Evolutionary conservation across 1,140 invertebrate genomes (phyloP).

Genomic region (Idris sp.): DNA sequence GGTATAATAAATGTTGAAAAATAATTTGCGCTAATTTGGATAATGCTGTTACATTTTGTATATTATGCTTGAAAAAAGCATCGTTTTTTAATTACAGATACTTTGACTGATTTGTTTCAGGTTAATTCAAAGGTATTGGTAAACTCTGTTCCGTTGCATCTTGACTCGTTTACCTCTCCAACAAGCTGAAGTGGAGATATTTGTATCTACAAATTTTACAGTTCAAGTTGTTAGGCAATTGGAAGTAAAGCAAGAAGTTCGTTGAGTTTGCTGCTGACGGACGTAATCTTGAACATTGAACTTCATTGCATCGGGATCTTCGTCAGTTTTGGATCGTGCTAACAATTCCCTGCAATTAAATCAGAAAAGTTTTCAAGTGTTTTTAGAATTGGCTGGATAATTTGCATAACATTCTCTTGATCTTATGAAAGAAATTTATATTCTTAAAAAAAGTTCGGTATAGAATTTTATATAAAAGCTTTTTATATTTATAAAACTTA

Average conservation of each 20-base stretch:
- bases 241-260: slow-evolving; percentile 75
- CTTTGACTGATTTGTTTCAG: too few species aligned
- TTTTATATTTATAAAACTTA: too few species aligned
- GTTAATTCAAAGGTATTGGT: too few species aligned
- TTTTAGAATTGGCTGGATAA: neutral
- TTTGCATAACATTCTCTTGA: too few species aligned
- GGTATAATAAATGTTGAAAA: too few species aligned
- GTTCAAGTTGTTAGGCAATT: slow-evolving; percentile 74
- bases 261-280: slow-evolving; percentile 82
- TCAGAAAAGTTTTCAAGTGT: neutral
- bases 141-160: slow-evolving; percentile 53
- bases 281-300: slow-evolving; percentile 86
- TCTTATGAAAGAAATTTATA: too few species aligned
- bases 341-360: slow-evolving; percentile 81
- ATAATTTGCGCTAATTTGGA: too few species aligned
- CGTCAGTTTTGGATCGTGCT: slow-evolving; percentile 77
- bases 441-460: too few species aligned
- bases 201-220: slow-evolving; percentile 15
- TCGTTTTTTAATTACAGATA: too few species aligned
- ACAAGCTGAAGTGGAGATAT: slow-evolving; percentile 39
- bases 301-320: slow-evolving; percentile 78
- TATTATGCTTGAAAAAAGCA: too few species aligned
- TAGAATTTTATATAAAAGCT: too few species aligned
- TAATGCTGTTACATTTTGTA: too few species aligned
- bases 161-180: slow-evolving; percentile 50